These are phyloP conservation scores for Sternarchorhynchus goeldii DNA, from an alignment of 2,797 vertebrate genomes.

Conservation along the genomic window DNA sequence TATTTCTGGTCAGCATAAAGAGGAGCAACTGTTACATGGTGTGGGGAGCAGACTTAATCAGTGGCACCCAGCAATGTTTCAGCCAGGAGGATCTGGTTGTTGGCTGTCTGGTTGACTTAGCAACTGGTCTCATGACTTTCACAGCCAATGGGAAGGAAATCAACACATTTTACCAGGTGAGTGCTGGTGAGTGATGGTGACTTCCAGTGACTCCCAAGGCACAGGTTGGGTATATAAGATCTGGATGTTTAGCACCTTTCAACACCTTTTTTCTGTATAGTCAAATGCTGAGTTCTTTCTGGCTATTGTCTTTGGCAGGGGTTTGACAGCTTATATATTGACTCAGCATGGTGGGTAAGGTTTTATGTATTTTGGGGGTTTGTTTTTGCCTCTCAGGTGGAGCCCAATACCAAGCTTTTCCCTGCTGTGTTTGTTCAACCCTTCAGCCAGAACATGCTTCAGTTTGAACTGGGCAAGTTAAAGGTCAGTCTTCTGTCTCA, in stretches of 20 bases:
- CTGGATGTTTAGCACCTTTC: too few relatives aligned
- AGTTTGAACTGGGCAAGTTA: slow-evolving; percentile 91
- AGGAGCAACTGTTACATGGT: slow-evolving; percentile 97
- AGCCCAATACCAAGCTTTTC: slow-evolving; percentile 95
- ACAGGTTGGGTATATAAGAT: too few relatives aligned
- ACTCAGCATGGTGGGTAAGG: neutral
- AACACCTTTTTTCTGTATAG: neutral
- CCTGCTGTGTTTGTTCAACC: slow-evolving; percentile 87
- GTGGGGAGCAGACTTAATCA: slow-evolving; percentile 90
- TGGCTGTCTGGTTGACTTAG: slow-evolving; percentile 90
- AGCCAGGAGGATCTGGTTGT: slow-evolving; percentile 90
- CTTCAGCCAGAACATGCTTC: slow-evolving; percentile 85
- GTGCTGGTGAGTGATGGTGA: slow-evolving; percentile 61
- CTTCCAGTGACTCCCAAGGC: neutral
- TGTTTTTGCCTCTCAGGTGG: slow-evolving; percentile 73
- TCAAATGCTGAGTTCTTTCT: neutral
- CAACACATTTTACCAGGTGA: slow-evolving; percentile 93
- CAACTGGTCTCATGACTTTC: slow-evolving; percentile 92
- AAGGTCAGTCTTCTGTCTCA: slow-evolving; percentile 75
- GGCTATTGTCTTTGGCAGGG: neutral
- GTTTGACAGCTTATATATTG: neutral
- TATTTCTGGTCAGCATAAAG: slow-evolving; percentile 79
- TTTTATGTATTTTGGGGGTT: too few relatives aligned
- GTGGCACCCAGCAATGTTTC: slow-evolving; percentile 84
- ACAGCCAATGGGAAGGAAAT: slow-evolving; percentile 92